Percentiles rank a stretch among this genome's conserved stretches.
phyloP scores from a whole-genome alignment of 2,113 vertebrate genomes.

The Mastomys coucha region DNA sequence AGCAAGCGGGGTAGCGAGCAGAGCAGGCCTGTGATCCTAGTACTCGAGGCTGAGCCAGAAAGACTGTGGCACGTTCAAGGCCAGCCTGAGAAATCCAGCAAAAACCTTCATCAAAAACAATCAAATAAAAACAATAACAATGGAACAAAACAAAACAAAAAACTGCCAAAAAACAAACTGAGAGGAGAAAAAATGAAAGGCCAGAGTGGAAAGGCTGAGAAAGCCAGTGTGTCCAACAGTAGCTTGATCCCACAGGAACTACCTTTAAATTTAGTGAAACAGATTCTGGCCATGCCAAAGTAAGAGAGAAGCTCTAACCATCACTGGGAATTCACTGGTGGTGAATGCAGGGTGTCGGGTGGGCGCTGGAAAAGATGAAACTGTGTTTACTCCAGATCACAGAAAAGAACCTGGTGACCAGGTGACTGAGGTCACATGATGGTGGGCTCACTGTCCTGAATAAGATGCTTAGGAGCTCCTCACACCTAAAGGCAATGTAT shows the following conservation, averaged over 20 bases:
- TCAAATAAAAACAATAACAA: not conserved
- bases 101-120: not conserved
- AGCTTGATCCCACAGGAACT: not conserved
- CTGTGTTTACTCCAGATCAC: not conserved
- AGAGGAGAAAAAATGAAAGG: too few relatives aligned
- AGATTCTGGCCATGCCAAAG: not conserved
- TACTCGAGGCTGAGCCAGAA: not conserved
- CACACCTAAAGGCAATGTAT: not conserved
- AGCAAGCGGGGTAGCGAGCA: too few relatives aligned
- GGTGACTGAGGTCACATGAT: fast-evolving
- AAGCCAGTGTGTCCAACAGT: not conserved
- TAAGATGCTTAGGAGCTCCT: not conserved
- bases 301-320: not conserved
- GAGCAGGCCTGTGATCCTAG: not conserved
- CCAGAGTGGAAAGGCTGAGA: not conserved
- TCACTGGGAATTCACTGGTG: not conserved
- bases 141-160: not conserved
- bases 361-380: too few relatives aligned
- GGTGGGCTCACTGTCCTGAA: not conserved
- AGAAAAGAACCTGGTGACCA: not conserved
- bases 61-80: not conserved
- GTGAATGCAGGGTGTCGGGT: not conserved
- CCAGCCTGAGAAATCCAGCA: not conserved
- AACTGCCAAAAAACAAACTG: not conserved
- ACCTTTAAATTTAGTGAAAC: not conserved